These are phyloP conservation scores for Myiozetetes cayanensis DNA, from an alignment of 2,113 vertebrate genomes.

Conservation along the genomic window DNA sequence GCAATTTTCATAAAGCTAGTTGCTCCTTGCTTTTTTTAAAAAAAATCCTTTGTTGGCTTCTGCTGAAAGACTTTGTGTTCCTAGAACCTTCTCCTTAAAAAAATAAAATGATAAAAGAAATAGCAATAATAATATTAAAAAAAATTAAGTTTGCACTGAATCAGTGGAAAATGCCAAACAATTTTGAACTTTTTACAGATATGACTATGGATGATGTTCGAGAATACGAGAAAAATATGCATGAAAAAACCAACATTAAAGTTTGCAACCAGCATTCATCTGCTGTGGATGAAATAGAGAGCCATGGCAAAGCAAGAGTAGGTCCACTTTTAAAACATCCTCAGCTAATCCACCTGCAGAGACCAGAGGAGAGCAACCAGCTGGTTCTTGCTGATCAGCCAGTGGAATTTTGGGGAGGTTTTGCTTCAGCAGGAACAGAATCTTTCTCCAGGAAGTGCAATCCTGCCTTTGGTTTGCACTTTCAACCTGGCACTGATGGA, in stretches of 20 bases:
- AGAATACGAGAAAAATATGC: conserved; percentile 97
- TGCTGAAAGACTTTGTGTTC: conserved; percentile 61
- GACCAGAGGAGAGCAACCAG: background rate
- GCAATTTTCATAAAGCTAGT: conserved; percentile 75
- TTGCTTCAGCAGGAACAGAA: background rate
- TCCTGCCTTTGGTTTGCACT: background rate
- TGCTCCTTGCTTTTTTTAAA: conserved; percentile 59
- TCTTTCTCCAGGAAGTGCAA: background rate
- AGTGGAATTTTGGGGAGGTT: background rate
- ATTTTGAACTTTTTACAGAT: conserved; percentile 94
- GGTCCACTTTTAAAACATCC: conserved; percentile 77
- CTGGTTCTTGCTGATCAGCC: background rate
- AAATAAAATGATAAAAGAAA: background rate
- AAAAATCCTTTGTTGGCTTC: conserved; percentile 63
- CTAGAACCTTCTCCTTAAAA: conserved; percentile 49
- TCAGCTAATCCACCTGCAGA: background rate
- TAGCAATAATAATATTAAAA: background rate
- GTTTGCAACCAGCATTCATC: conserved; percentile 94
- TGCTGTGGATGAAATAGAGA: conserved; percentile 93
- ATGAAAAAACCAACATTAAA: conserved; percentile 99
- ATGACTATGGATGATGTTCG: conserved; percentile 98
- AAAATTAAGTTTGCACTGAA: conserved; percentile 39
- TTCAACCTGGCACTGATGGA: background rate
- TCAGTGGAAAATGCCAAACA: conserved; percentile 79
- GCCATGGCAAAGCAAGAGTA: conserved; percentile 94